These are phyloP conservation scores for Cataglyphis hispanica DNA, from an alignment of 1,140 invertebrate genomes.

Conservation along the genomic window DNA sequence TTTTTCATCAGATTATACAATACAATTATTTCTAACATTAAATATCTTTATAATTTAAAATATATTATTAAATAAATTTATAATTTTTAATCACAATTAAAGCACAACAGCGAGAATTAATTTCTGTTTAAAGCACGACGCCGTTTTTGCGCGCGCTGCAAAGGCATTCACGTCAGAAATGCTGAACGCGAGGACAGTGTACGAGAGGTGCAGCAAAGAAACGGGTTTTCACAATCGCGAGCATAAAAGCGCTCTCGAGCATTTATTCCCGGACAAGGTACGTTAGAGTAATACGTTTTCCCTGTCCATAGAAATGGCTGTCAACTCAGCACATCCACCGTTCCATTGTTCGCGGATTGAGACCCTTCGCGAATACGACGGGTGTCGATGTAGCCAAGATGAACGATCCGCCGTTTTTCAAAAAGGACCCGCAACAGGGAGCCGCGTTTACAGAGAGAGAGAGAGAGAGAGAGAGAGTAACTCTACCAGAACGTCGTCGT, in stretches of 20 bases:
- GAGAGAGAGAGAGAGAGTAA: constrained; percentile 2
- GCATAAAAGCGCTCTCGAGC: constrained; percentile 57
- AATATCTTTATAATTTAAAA: neutral
- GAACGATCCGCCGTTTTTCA: constrained; percentile 58
- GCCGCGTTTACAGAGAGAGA: constrained; percentile 27
- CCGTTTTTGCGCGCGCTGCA: neutral
- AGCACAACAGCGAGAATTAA: constrained; percentile 13
- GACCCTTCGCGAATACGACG: constrained; percentile 50
- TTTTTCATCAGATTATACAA: too few species aligned
- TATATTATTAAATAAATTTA: neutral
- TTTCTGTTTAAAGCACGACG: neutral
- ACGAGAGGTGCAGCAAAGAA: constrained; percentile 16
- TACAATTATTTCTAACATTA: too few species aligned
- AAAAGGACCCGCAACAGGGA: constrained; percentile 46
- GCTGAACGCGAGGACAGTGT: constrained; percentile 7
- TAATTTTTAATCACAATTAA: neutral
- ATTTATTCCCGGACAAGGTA: constrained; percentile 59
- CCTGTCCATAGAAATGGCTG: constrained; percentile 62
- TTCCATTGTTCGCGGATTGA: constrained; percentile 59
- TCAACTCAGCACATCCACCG: constrained; percentile 61
- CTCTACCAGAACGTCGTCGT: constrained; percentile 24
- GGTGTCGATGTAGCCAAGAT: constrained; percentile 60
- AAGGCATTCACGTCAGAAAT: constrained; percentile 14
- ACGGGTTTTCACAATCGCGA: constrained; percentile 53
- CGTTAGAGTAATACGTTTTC: constrained; percentile 61